phyloP scores from a whole-genome alignment of 1,140 invertebrate species.

The Subanguina moxae region DNA sequence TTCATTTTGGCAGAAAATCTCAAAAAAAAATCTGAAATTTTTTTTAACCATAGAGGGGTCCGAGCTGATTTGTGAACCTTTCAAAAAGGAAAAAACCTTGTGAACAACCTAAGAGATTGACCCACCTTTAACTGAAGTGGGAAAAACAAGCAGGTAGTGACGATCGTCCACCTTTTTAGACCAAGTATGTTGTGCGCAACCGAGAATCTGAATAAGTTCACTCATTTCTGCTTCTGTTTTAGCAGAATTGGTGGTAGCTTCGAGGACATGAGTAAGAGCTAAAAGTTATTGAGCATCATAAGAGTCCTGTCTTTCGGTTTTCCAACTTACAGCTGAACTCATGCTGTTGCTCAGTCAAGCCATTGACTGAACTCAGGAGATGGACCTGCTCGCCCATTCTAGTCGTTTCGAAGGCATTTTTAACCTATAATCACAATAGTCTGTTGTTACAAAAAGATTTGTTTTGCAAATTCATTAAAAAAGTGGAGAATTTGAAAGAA shows the following conservation, averaged over 20 bases:
- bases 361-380: neutral
- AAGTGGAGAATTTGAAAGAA: neutral
- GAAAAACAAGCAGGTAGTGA: constrained; percentile 16
- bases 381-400: constrained; percentile 1
- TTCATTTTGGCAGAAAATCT: too few species aligned
- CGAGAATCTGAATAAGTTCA: neutral
- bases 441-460: too few species aligned
- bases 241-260: neutral
- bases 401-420: neutral
- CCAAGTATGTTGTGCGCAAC: neutral
- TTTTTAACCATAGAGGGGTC: too few species aligned
- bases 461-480: neutral
- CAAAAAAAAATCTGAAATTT: constrained; percentile 12
- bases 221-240: neutral
- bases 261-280: constrained; percentile 3
- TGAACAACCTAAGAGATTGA: neutral
- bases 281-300: neutral
- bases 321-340: neutral
- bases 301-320: neutral
- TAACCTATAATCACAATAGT: neutral
- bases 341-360: neutral
- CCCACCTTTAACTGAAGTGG: neutral
- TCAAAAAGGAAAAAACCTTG: too few species aligned
- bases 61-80: too few species aligned
- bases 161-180: constrained; percentile 1